Base-by-base conservation (phyloP, 2,113 vertebrate species). In the Platanista minor region DNA sequence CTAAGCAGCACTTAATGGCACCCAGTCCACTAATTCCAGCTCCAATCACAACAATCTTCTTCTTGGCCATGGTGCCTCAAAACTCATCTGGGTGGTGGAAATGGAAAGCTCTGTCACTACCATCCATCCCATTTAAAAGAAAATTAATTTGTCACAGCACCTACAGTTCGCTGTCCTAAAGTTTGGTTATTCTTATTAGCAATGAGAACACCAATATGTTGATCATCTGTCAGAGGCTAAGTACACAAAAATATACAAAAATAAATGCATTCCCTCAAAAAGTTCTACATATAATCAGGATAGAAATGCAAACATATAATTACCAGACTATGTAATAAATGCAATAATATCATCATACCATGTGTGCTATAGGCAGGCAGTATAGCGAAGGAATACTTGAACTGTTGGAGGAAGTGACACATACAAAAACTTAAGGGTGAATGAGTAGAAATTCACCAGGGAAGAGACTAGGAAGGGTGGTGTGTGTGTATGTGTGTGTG, bases 1-100 rank as follows among this genome's bases (percentile, higher is more conserved):
- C 98, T 0, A 99, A 92, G 87, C 98, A 99, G 87, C 88, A 96
- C 91, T 99, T 99, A 39, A 98, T 97, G 80, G 98, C 98, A 61
- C 75, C 95, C 89, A 99, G 97, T 31, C 99, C 99, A n/a, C 98
- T 97, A 27, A 96, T 59, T 2, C 99, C 99, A 5, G 96, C 98
- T 90, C 99, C 99, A 21, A 99, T 96, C 62, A 99, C 97, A 1
- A 98, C 98, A 33, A 99, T 97, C 23, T 97, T 27, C 89, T 85
- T 97, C 88, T 81, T 95, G 21, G 66, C 61, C 97, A 94, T 97
- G 43, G 3, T 17, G 59, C 31, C n/a, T 61, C 27, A 29, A 62
- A 62, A 11, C 61, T 62, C 11, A 14, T 12, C 36, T 33, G 59
- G 7, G 31, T 18, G 27, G 13, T 11, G 29, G 49, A 61, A 59